These are phyloP conservation scores for Metridium senile DNA, from an alignment of 92 coral and sea anemone genomes.

Conservation along the genomic window DNA sequence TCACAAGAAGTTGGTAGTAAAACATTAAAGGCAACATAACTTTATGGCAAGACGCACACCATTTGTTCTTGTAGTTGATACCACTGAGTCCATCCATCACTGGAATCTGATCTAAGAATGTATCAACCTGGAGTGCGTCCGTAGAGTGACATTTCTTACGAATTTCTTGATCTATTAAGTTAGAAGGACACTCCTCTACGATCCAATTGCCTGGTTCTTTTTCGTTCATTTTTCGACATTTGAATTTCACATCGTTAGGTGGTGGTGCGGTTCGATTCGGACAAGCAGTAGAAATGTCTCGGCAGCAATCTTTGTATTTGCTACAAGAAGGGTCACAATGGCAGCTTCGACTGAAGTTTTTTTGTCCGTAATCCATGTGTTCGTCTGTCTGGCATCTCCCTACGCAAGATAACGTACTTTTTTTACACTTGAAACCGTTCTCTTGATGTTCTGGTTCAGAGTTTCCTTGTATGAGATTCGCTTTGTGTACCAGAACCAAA, in stretches of 20 bases:
- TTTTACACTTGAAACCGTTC: conserved; percentile 4
- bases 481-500: background rate
- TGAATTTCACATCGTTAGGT: background rate
- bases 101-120: conserved; percentile 60
- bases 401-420: conserved; percentile 15
- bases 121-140: conserved; percentile 10
- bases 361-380: conserved; percentile 26
- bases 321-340: conserved; percentile 73
- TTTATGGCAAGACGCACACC: conserved; percentile 59
- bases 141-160: conserved; percentile 4
- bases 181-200: conserved; percentile 58
- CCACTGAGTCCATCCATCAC: background rate
- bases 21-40: background rate
- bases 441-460: background rate
- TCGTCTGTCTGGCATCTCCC: conserved; percentile 25
- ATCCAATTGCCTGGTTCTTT: conserved; percentile 48
- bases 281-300: conserved; percentile 31
- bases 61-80: conserved; percentile 45
- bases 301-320: conserved; percentile 68
- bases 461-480: background rate
- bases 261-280: background rate
- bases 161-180: background rate
- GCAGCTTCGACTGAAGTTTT: conserved; percentile 48
- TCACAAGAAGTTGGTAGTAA: conserved; percentile 47
- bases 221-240: conserved; percentile 12